These are phyloP conservation scores for Xenus cinereus DNA, from an alignment of 2,113 vertebrate genomes.

Conservation along the genomic window DNA sequence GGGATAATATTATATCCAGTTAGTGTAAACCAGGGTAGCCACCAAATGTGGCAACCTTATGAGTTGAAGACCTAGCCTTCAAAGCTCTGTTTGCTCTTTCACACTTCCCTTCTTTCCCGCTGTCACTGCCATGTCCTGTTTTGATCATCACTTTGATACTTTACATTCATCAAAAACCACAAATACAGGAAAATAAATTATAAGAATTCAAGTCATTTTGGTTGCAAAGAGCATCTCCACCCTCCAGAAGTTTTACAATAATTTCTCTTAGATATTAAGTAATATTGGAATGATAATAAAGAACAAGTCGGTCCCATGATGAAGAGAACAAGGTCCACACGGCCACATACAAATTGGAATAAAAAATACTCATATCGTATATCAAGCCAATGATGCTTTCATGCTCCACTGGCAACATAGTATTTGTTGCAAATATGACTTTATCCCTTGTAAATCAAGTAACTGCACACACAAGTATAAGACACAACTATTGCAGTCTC, in stretches of 20 bases:
- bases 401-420: background rate
- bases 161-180: background rate
- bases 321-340: background rate
- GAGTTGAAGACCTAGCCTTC: background rate
- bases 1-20: background rate
- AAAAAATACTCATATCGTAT: background rate
- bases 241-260: background rate
- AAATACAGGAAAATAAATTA: background rate
- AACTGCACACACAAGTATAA: background rate
- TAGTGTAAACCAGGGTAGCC: background rate
- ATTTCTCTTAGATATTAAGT: background rate
- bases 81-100: background rate
- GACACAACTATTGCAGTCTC: background rate
- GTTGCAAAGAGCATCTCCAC: background rate
- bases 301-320: background rate
- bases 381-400: background rate
- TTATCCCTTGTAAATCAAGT: background rate
- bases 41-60: background rate
- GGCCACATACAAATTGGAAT: background rate
- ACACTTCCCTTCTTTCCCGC: background rate
- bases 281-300: background rate
- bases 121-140: background rate
- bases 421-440: background rate
- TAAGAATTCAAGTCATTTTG: background rate
- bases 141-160: background rate